Base-by-base conservation (phyloP, 1,140 invertebrate genomes). In the Apis florea region DNA sequence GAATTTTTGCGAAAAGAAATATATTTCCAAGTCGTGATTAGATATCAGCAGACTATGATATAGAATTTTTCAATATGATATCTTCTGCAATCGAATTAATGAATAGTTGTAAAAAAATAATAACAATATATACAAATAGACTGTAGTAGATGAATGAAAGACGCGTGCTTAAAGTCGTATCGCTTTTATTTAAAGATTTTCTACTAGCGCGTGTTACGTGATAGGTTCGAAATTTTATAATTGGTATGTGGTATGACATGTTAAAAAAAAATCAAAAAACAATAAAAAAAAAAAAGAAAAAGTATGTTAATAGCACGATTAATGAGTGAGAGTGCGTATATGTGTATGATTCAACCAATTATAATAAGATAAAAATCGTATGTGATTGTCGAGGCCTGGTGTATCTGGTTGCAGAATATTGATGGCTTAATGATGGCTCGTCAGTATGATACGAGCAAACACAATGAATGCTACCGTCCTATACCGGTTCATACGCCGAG, bases 331-430 rank as follows among this genome's bases (percentile, higher is more conserved):
- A 79, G 79, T 85, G 76, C 79, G 77, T 87, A 79, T 83, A 83
- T 82, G 83, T 88, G 83, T 79, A 85, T 80, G 10, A 77, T 87
- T 66, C 77, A 72, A 74, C 59, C 40, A 77, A 81, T 75, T 79
- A 75, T 80, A 77, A 73, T 59, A 78, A n/a, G 74, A 88, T 86
- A 68, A 86, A 88, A 84, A 89, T 88, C 79, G 90, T 91, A 90
- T 92, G 91, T 92, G 89, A 93, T 93, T 93, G 92, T 90, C 92
- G 92, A 93, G 92, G 90, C 91, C 90, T 90, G 93, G 92, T 91
- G 91, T 93, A 92, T 94, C 93, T 94, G 93, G 93, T 94, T 94
- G 85, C 93, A 94, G 93, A 94, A 93, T 90, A 94, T 94, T 92
- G 93, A 94, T 92, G 93, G 93, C 81, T 92, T 94, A 92, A 93